Evolutionary conservation across 1,140 invertebrate genomes (phyloP), one percentile per base, ranked within the genome.

Genomic region (Cotesia vestalis): DNA sequence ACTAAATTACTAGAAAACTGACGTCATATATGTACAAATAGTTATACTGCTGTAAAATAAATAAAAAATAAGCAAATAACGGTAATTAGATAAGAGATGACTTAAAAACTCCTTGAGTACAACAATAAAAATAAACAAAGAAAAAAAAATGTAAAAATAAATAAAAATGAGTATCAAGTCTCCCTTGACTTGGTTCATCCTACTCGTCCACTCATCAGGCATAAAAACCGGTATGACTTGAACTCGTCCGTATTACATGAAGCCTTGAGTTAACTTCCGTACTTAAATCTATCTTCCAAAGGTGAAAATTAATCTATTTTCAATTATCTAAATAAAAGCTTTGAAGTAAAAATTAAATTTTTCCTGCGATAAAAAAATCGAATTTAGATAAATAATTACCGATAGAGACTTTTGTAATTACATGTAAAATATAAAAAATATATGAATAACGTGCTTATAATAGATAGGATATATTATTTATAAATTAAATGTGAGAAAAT

Each of bases 181-280:
- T 53, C 51, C 63, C 51, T 53, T 55, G 66, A 62, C 60, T 53
- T 52, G 52, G 66, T 53, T 67, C 52, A 67, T 67, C 57, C 36
- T 55, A 14, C 14, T 6, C 53, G 66, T 40, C 8, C 59, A 40
- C 40, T 27, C 20, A 20, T 51, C 38, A 34, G 61, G 14, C 63
- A 12, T 35, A 17, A 51, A 67, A 71, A 73, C 72, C 72, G 68
- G 72, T 73, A 69, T 70, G 69, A 73, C 72, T 73, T 69, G 62
- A 59, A 63, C 52, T 38, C 35, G 11, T 59, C 4, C 35, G 14
- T 60, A 17, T 14, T 51, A n/a, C 11, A 14, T 57, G 53, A 57
- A 57, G 17, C 53, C 12, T 9, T 55, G 14, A 27, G 20, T 67
- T 55, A 5, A 35, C 51, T 67, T 67, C 46, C 52, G 66, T 55